phyloP scores from a whole-genome alignment of 2,113 vertebrate species.

The Machaerirhynchus nigripectus region DNA sequence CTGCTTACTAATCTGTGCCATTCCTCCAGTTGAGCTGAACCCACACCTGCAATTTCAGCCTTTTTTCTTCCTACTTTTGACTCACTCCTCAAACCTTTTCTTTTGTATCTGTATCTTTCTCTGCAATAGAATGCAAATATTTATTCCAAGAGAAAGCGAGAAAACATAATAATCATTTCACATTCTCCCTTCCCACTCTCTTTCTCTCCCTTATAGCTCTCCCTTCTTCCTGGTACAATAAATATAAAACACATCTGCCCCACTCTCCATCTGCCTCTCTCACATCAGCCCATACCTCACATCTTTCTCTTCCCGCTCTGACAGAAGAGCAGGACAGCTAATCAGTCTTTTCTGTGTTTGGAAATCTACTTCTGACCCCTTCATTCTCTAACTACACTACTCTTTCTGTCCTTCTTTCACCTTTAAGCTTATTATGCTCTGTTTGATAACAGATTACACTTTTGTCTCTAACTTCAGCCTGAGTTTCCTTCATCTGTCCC shows the following conservation, averaged over 20 bases:
- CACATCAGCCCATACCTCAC: neutral
- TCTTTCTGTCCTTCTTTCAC: neutral
- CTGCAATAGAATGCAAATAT: conserved; percentile 45
- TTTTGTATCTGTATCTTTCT: conserved; percentile 40
- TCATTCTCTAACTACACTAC: neutral
- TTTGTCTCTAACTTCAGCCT: neutral
- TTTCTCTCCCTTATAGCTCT: neutral
- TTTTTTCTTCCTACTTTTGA: conserved; percentile 58
- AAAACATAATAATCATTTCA: conserved; percentile 46
- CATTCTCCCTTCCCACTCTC: conserved; percentile 12
- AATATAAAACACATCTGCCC: neutral
- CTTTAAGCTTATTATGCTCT: neutral
- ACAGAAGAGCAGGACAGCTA: neutral
- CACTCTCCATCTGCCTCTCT: neutral
- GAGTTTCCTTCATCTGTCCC: neutral
- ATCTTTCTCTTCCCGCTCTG: neutral
- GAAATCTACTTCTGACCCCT: neutral
- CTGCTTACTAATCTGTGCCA: conserved; percentile 53
- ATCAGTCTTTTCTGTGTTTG: neutral
- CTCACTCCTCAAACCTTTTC: conserved; percentile 46
- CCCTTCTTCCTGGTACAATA: neutral
- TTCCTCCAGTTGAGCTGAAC: conserved; percentile 42
- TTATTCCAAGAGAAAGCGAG: conserved; percentile 34
- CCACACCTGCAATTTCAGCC: conserved; percentile 63
- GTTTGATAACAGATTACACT: neutral